Evolutionary conservation across 2,888 invertebrate genomes (phyloP), one percentile per base, ranked within the genome.

Genomic region (Eupelmus urozonus): DNA sequence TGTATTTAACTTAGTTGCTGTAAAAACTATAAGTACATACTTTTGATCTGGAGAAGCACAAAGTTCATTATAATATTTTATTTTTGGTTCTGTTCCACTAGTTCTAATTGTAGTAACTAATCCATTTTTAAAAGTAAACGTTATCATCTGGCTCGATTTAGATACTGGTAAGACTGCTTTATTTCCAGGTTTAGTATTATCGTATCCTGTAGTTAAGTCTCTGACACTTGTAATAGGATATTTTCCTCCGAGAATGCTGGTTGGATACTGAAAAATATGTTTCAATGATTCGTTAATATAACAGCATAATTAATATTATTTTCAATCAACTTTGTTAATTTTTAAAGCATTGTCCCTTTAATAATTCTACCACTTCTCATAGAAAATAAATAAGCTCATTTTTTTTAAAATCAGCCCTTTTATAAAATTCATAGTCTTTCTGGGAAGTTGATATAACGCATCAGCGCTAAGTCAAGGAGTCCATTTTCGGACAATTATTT

Each of bases 81-180:
- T 93, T 90, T 99, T 99, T 55, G 99, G 99, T 90, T 99, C 99
- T 0, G 99, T 99, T 60, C 99, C 99, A 89, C 98, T 98, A 0
- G 98, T 98, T 82, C 99, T 93, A 42, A 99, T 90, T 0, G 98
- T 98, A 1, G 96, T 93, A 9, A 95, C 94, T 81, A 97, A 92
- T 0, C 97, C 98, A 90, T 96, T 96, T 70, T 92, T 91, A 90
- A 99, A 97, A 9, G 93, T 94, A 90, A 99, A 97, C 11, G 98
- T 98, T 70, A 99, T 94, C 99, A 99, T 99, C 91, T 99, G 95
- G 81, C 91, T 92, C 80, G 92, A 92, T 80, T 91, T 90, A 16
- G 93, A 94, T 4, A 92, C 92, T 69, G 95, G 95, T 42, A 95
- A 88, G 81, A 93, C 91, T 0, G 97, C 94, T 85, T 92, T 93